Conservation (phyloP, 1,140 invertebrate species). For the Paramacrobiotus metropolitanus region DNA sequence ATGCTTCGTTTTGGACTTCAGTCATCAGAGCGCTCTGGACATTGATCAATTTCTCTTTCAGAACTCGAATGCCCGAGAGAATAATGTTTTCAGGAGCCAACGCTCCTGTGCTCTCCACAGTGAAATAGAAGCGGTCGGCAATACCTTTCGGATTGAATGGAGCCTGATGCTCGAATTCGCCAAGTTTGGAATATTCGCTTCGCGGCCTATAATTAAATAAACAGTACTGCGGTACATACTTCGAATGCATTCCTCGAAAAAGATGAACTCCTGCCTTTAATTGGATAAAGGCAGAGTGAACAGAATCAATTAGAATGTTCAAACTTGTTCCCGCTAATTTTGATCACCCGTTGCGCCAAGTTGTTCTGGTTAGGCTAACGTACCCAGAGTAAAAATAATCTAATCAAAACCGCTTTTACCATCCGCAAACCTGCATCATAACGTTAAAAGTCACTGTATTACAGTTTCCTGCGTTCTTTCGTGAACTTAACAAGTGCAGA, state of each 20-base stretch:
- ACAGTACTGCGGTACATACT: background rate
- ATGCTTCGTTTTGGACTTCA: slow-evolving; percentile 48
- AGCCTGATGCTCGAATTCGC: slow-evolving; percentile 54
- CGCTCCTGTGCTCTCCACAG: slow-evolving; percentile 81
- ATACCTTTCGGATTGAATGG: slow-evolving; percentile 74
- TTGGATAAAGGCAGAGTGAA: no score
- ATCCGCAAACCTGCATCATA: no score
- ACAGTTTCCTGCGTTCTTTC: no score
- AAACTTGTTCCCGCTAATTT: no score
- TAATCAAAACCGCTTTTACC: no score
- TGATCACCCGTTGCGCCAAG: no score
- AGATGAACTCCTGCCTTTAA: slow-evolving; percentile 3
- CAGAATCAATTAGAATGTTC: no score
- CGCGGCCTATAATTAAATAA: slow-evolving; percentile 38
- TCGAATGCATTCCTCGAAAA: slow-evolving; percentile 2
- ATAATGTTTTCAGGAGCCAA: slow-evolving; percentile 92
- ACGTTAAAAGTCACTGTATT: no score
- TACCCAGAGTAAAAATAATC: no score
- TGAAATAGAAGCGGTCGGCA: slow-evolving; percentile 91
- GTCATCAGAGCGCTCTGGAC: slow-evolving; percentile 67
- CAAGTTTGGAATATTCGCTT: slow-evolving; percentile 79
- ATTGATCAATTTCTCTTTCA: slow-evolving; percentile 89
- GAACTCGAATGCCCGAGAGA: slow-evolving; percentile 62
- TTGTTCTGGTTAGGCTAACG: no score
- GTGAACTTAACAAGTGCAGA: no score